Conservation (phyloP, 2,113 vertebrate genomes). For the Melanotaenia duboulayi region DNA sequence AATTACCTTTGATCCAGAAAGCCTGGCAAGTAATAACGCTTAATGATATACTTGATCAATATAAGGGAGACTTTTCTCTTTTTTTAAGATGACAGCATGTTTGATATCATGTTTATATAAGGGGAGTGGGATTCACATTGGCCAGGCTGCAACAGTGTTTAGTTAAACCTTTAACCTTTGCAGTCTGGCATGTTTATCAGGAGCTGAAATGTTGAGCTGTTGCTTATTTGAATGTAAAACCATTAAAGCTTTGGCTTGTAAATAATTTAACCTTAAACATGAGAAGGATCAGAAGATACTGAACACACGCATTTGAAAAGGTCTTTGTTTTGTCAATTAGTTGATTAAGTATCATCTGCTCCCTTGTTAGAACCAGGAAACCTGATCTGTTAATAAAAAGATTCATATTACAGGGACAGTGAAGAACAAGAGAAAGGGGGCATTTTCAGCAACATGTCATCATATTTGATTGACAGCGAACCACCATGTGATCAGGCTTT, state of each 20-base stretch:
- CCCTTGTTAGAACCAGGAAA: conserved; percentile 83
- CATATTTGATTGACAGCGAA: conserved; percentile 86
- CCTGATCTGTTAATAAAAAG: conserved; percentile 87
- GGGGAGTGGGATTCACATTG: conserved; percentile 3
- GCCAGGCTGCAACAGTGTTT: background rate
- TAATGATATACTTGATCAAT: conserved; percentile 71
- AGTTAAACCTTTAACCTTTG: conserved; percentile 46
- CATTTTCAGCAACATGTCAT: conserved; percentile 91
- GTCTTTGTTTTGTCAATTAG: conserved; percentile 94
- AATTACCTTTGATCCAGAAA: conserved; percentile 72
- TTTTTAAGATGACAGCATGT: conserved; percentile 26
- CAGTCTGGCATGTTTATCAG: conserved; percentile 7
- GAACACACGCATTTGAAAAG: conserved; percentile 79
- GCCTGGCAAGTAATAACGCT: conserved; percentile 66
- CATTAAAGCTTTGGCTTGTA: conserved; percentile 39
- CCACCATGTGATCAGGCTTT: conserved; percentile 91
- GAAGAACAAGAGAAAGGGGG: conserved; percentile 78
- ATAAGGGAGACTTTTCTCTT: conserved; percentile 22
- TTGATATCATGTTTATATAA: conserved; percentile 8
- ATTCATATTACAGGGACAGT: conserved; percentile 87
- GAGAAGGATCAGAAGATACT: conserved; percentile 79
- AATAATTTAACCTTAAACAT: conserved; percentile 79
- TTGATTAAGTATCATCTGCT: conserved; percentile 91
- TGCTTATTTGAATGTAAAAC: conserved; percentile 43
- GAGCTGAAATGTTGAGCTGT: conserved; percentile 19